These are phyloP conservation scores for Channa maculata DNA, from an alignment of 2,113 vertebrate species.

Conservation along the genomic window DNA sequence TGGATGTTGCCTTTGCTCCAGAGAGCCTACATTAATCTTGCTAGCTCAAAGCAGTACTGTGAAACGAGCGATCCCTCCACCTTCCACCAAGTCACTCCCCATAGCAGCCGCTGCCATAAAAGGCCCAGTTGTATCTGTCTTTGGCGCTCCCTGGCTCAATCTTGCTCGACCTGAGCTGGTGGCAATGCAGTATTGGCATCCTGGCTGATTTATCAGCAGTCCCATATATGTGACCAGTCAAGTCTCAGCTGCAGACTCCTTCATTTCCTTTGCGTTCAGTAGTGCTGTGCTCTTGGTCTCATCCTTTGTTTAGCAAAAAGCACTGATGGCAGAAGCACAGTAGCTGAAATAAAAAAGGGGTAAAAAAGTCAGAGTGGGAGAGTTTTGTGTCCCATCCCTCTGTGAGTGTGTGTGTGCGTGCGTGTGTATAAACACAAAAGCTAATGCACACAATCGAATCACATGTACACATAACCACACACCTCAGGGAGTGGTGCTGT, in stretches of 20 bases:
- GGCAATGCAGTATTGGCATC: conserved; percentile 26
- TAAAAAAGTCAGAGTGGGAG: conserved; percentile 21
- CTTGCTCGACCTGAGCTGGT: conserved; percentile 37
- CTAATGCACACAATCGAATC: conserved; percentile 35
- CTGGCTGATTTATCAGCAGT: conserved; percentile 53
- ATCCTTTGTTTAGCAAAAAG: conserved; percentile 29
- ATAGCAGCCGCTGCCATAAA: conserved; percentile 67
- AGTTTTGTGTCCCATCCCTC: conserved; percentile 27
- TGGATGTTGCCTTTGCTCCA: conserved; percentile 86
- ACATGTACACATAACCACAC: conserved; percentile 55
- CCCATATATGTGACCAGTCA: conserved; percentile 29
- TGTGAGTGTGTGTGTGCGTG: neutral
- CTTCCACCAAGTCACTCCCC: conserved; percentile 68
- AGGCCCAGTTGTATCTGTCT: conserved; percentile 50
- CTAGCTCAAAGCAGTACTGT: conserved; percentile 76
- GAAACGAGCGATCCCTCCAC: conserved; percentile 68
- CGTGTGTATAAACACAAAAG: conserved; percentile 1
- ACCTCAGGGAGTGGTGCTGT: conserved; percentile 64
- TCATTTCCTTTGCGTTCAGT: conserved; percentile 30
- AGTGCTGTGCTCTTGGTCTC: conserved; percentile 44
- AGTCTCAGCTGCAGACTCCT: conserved; percentile 24
- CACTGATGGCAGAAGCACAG: conserved; percentile 27
- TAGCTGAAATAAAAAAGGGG: conserved; percentile 28
- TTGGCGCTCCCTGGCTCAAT: conserved; percentile 55
- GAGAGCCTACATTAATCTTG: conserved; percentile 87